phyloP scores from a whole-genome alignment of 2,888 invertebrate species.

The Clepsis dumicolana region DNA sequence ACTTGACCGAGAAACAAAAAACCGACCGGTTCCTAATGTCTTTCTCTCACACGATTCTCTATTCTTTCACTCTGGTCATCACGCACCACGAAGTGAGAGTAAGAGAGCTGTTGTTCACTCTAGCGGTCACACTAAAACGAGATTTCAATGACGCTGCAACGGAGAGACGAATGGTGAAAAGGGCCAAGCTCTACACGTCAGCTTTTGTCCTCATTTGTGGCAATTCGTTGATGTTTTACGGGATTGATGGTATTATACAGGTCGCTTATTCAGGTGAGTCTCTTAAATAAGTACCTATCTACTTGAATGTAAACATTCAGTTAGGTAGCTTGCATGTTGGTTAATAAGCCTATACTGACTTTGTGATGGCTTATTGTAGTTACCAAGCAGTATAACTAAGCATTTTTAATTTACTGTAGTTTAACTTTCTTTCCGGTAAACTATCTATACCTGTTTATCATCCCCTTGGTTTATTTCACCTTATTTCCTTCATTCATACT shows the following conservation, averaged over 20 bases:
- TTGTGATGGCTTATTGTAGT: no score
- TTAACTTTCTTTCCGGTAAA: no score
- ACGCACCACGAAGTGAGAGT: slow-evolving; percentile 25
- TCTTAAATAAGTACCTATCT: neutral
- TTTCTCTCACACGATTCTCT: slow-evolving; percentile 42
- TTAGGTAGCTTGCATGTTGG: neutral
- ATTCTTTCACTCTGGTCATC: slow-evolving; percentile 23
- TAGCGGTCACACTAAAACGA: slow-evolving; percentile 44
- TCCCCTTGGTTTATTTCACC: no score
- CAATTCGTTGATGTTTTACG: slow-evolving; percentile 40
- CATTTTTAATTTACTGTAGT: no score
- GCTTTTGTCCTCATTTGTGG: neutral
- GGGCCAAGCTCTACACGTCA: slow-evolving; percentile 30
- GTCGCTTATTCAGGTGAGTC: slow-evolving; percentile 46
- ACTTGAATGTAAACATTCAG: neutral
- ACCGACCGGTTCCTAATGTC: slow-evolving; percentile 42
- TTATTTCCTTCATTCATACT: no score
- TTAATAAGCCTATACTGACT: no score
- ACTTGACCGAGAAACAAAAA: slow-evolving; percentile 49
- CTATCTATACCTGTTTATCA: no score
- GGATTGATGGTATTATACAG: slow-evolving; percentile 46
- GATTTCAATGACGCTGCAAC: slow-evolving; percentile 45
- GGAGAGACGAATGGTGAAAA: slow-evolving; percentile 44
- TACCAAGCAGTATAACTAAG: no score
- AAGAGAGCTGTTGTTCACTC: slow-evolving; percentile 24